phyloP scores from a whole-genome alignment of 2,113 vertebrate species.

The Lepisosteus osseus region DNA sequence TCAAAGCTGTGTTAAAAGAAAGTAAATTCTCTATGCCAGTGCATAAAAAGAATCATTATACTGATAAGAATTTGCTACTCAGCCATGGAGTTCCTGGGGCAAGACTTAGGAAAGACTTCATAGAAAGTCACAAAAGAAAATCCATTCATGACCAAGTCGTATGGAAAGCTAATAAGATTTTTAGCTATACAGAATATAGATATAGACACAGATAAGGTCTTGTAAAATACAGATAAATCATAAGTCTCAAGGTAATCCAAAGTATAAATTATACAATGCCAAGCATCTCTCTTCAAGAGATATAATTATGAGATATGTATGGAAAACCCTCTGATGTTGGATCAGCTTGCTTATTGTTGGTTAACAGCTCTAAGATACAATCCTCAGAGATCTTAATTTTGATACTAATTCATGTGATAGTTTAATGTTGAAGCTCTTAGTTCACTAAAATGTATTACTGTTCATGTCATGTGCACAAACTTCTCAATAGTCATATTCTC shows the following conservation, averaged over 20 bases:
- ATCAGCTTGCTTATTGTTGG: not conserved
- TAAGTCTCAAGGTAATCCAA: not conserved
- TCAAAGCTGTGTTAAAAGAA: no score
- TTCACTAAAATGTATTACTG: not conserved
- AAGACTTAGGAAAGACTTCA: no score
- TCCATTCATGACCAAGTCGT: no score
- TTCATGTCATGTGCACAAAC: not conserved
- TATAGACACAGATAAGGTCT: no score
- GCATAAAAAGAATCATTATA: no score
- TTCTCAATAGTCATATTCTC: not conserved
- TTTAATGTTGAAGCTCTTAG: not conserved
- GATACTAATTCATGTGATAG: conserved; percentile 7
- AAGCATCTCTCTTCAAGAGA: conserved; percentile 1
- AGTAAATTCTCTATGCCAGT: no score
- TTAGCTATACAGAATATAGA: no score
- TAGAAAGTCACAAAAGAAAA: no score
- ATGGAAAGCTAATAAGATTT: no score
- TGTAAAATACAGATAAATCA: not conserved
- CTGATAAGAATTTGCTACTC: no score
- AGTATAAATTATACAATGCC: conserved; percentile 1
- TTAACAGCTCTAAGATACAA: conserved; percentile 4
- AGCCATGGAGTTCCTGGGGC: no score
- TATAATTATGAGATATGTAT: not conserved
- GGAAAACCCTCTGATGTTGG: conserved; percentile 3
- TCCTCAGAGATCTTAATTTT: conserved; percentile 1